Percentiles rank a stretch among this genome's conserved stretches.
Conservation (phyloP, 2,888 invertebrate species). For the Drepanosiphum platanoidis region DNA sequence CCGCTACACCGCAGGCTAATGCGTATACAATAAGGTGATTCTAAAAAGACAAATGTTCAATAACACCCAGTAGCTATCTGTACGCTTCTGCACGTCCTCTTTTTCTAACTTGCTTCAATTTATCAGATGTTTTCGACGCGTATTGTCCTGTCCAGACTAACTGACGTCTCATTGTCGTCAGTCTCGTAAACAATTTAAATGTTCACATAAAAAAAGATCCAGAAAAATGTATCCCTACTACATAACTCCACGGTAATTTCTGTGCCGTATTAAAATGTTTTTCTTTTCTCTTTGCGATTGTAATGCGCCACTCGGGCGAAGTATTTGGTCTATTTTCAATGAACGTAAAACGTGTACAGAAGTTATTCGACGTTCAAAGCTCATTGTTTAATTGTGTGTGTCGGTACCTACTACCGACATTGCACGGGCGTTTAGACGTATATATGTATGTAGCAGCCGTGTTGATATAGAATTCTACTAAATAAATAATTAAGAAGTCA, state of each 20-base stretch:
- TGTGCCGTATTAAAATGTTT: not conserved
- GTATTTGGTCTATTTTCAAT: not conserved
- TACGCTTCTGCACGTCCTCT: not conserved
- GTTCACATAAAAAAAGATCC: not conserved
- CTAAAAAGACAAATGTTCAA: not conserved
- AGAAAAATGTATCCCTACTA: not conserved
- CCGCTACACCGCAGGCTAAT: too few relatives aligned
- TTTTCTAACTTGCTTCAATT: not conserved
- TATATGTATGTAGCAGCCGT: too few relatives aligned
- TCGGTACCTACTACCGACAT: not conserved
- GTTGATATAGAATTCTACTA: not conserved
- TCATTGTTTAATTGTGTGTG: not conserved
- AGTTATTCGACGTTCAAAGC: not conserved
- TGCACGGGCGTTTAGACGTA: not conserved
- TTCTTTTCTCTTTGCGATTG: not conserved
- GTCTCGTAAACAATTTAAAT: not conserved
- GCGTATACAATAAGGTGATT: not conserved
- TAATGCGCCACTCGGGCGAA: not conserved
- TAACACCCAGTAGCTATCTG: not conserved
- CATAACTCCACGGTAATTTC: not conserved
- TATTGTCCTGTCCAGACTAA: not conserved
- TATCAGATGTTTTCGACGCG: not conserved
- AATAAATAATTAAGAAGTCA: not conserved
- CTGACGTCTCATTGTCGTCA: not conserved
- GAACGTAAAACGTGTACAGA: not conserved